phyloP scores from a whole-genome alignment of 2,113 vertebrate genomes.

The Gymnorhina tibicen region DNA sequence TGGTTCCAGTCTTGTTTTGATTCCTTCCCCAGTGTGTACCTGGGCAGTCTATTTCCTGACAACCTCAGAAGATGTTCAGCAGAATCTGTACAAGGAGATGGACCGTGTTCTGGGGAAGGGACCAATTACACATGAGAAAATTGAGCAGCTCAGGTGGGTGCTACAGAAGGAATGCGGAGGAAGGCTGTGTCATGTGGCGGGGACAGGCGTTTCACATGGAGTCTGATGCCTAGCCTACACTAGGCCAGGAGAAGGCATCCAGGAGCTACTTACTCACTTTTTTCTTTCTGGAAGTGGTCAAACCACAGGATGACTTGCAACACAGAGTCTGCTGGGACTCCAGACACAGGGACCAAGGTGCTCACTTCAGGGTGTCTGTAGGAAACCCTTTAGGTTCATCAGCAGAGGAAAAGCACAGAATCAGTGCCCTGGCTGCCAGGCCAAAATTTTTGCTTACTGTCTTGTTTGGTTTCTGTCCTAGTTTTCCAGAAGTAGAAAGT shows the following conservation, averaged over 20 bases:
- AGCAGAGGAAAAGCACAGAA: background rate
- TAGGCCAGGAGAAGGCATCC: background rate
- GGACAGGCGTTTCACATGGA: background rate
- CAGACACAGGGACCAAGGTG: background rate
- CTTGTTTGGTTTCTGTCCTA: background rate
- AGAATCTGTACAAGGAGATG: conserved; percentile 85
- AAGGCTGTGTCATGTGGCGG: background rate
- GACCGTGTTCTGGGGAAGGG: conserved; percentile 82
- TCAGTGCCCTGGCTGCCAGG: background rate
- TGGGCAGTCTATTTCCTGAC: conserved; percentile 95
- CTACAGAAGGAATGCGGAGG: background rate
- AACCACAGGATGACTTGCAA: background rate
- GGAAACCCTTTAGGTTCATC: background rate
- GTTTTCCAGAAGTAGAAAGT: background rate
- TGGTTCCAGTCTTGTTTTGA: background rate
- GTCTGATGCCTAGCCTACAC: background rate
- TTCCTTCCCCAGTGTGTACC: conserved; percentile 84
- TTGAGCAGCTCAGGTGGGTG: conserved; percentile 87
- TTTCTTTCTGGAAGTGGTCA: background rate
- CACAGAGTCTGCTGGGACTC: background rate
- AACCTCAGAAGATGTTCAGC: conserved; percentile 85
- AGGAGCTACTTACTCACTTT: background rate
- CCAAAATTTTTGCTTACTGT: background rate
- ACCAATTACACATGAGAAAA: conserved; percentile 84
- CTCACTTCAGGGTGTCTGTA: background rate